A percentile compares a stretch with the other conserved stretches of the same genome.
These are phyloP conservation scores for Pectinophora gossypiella DNA, from an alignment of 1,140 invertebrate species.

Conservation along the genomic window DNA sequence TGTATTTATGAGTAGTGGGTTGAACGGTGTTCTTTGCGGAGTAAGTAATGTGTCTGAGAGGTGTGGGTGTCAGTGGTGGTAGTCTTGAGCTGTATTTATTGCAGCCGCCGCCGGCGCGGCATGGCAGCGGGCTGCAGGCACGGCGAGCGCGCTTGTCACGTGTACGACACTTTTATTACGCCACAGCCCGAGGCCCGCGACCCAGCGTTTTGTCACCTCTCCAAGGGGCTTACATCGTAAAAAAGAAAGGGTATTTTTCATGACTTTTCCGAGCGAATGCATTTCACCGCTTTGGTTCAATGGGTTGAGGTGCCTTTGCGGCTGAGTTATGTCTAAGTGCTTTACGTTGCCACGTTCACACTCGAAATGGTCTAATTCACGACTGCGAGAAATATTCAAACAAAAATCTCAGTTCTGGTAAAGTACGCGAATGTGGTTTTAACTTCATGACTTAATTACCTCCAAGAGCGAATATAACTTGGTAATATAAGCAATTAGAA, in stretches of 20 bases:
- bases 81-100: conserved; percentile 4
- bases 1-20: no score
- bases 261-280: conserved; percentile 48
- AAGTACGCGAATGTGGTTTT: conserved; percentile 65
- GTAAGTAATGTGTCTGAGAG: no score
- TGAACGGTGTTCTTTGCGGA: no score
- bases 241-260: conserved; percentile 44
- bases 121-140: not conserved
- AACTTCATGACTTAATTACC: conserved; percentile 71
- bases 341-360: conserved; percentile 28
- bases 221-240: conserved; percentile 37
- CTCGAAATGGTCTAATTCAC: conserved; percentile 29
- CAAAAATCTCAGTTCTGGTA: conserved; percentile 24
- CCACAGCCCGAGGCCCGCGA: conserved; percentile 16
- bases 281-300: conserved; percentile 46
- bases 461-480: conserved; percentile 72
- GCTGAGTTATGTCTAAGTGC: conserved; percentile 41
- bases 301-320: conserved; percentile 38
- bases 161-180: conserved; percentile 33
- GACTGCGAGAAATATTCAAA: conserved; percentile 3
- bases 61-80: not conserved
- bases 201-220: conserved; percentile 41
- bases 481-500: conserved; percentile 76
- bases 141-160: not conserved
- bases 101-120: not conserved